Evolutionary conservation across 2,888 invertebrate species (phyloP).

Genomic region (Lasioglossum villosulum): DNA sequence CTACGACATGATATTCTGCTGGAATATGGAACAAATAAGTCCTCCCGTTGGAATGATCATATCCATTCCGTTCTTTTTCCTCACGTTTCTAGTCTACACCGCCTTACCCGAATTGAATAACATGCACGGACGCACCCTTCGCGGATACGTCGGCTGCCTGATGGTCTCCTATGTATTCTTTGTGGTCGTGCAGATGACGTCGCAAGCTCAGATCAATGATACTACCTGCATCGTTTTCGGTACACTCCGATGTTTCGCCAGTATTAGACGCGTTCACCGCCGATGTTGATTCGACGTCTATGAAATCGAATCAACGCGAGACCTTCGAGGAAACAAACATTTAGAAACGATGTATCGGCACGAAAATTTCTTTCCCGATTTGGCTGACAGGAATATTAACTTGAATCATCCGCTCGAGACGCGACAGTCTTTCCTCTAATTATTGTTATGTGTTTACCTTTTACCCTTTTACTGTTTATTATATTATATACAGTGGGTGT

Average conservation of each 20-base stretch:
- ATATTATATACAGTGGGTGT: too few relatives aligned
- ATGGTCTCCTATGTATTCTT: slow-evolving; percentile 75
- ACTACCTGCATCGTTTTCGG: slow-evolving; percentile 69
- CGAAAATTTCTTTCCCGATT: fast-evolving
- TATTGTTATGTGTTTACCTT: neutral
- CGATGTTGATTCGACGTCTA: too few relatives aligned
- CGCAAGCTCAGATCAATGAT: slow-evolving; percentile 50
- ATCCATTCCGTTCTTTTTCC: slow-evolving; percentile 79
- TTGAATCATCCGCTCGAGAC: neutral
- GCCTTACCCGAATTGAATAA: slow-evolving; percentile 79
- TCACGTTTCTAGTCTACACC: slow-evolving; percentile 79
- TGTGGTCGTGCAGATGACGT: slow-evolving; percentile 62
- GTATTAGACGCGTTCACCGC: neutral
- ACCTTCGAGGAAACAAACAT: neutral
- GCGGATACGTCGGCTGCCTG: slow-evolving; percentile 77
- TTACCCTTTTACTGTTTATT: neutral
- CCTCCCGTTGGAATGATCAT: slow-evolving; percentile 74
- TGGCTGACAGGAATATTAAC: neutral
- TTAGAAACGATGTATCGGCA: neutral
- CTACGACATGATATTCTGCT: slow-evolving; percentile 69
- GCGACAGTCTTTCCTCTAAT: neutral
- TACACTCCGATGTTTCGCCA: slow-evolving; percentile 31
- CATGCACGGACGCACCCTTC: slow-evolving; percentile 80
- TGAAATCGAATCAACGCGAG: neutral
- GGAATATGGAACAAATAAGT: neutral